Evolutionary conservation across 2,797 vertebrate species (phyloP).

Genomic region (Phaenicophaeus curvirostris): DNA sequence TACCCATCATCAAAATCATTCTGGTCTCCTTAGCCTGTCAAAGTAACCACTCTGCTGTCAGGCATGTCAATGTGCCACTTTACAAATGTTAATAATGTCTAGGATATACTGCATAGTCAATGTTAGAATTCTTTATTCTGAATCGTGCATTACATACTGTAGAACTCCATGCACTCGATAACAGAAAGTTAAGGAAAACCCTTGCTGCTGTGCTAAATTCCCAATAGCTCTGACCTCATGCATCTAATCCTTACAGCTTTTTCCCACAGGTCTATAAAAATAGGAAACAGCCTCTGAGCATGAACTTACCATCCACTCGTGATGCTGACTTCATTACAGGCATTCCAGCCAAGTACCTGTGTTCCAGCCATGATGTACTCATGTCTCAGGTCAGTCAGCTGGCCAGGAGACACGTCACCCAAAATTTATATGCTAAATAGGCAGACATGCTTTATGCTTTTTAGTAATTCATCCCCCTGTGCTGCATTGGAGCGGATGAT

Average conservation of each 20-base stretch:
- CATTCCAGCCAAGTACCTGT: constrained; percentile 65
- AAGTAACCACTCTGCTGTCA: not conserved
- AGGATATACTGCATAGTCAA: not conserved
- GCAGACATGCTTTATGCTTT: not conserved
- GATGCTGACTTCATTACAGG: constrained; percentile 73
- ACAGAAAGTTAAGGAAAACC: constrained; percentile 28
- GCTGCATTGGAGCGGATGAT: not conserved
- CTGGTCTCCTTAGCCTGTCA: not conserved
- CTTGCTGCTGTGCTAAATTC: constrained; percentile 16
- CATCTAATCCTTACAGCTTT: constrained; percentile 71
- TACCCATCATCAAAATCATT: not conserved
- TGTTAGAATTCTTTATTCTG: constrained; percentile 32
- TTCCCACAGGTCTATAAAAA: constrained; percentile 69
- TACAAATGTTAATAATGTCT: not conserved
- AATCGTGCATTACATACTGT: constrained; percentile 1
- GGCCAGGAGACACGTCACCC: constrained; percentile 52
- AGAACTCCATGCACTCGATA: not conserved
- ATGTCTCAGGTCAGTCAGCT: constrained; percentile 73
- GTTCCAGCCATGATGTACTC: constrained; percentile 62
- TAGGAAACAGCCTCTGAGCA: constrained; percentile 70
- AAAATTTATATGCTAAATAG: not conserved
- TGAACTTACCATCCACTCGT: constrained; percentile 57
- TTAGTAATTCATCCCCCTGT: not conserved
- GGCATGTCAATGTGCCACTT: constrained; percentile 7
- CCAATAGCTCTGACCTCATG: constrained; percentile 27